These are phyloP conservation scores for Emydura subglobosa DNA, from an alignment of 2,113 vertebrate genomes.

Conservation along the genomic window DNA sequence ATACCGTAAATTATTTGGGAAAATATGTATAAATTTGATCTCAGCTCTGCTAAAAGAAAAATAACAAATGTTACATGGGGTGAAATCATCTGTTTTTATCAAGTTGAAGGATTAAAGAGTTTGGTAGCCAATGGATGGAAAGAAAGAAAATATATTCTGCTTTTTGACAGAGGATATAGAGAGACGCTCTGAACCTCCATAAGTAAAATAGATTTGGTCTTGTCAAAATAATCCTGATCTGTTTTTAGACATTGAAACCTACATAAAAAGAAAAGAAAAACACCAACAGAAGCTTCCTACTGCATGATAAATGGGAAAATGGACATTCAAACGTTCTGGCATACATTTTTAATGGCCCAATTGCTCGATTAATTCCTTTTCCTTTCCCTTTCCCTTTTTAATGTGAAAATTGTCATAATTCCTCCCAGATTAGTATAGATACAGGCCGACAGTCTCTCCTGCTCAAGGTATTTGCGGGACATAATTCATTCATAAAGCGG, in stretches of 20 bases:
- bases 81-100: background rate
- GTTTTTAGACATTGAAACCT: conserved; percentile 70
- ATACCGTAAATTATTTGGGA: background rate
- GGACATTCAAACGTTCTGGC: conserved; percentile 83
- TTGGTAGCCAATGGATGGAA: background rate
- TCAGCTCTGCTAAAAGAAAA: background rate
- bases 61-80: background rate
- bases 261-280: conserved; percentile 70
- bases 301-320: conserved; percentile 85
- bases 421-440: conserved; percentile 95
- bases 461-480: conserved; percentile 96
- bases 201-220: conserved; percentile 79
- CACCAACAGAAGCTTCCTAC: conserved; percentile 58
- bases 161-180: conserved; percentile 61
- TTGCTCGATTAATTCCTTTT: conserved; percentile 92
- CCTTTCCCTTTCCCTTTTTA: conserved; percentile 85
- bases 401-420: conserved; percentile 93
- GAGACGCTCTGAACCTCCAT: conserved; percentile 65
- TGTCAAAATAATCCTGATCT: conserved; percentile 80
- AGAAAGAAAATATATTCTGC: background rate
- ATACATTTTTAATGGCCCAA: conserved; percentile 88
- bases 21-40: background rate
- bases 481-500: conserved; percentile 97
- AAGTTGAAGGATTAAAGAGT: background rate
- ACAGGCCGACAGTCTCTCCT: conserved; percentile 89